Base-by-base conservation (phyloP, 2,888 invertebrate species). In the Epicampocera succincta region DNA sequence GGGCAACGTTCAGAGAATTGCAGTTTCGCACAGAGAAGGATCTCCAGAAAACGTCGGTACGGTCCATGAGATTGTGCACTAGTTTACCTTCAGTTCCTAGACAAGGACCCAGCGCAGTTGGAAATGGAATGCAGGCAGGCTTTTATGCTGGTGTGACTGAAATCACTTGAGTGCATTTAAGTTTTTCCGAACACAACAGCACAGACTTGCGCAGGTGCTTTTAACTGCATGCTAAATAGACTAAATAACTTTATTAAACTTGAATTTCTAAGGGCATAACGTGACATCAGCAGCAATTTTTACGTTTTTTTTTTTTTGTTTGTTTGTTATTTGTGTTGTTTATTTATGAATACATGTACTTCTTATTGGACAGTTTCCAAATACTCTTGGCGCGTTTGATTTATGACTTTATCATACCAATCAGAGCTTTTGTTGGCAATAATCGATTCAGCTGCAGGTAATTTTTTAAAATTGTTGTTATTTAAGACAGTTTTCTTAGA, bases 311-410 rank as follows among this genome's bases (percentile, higher is more conserved):
- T n/a, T 2, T 19, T 44, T 25, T 25, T 25, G 5, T 25, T 3
- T 3, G 25, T 25, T 25, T 25, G 25, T 25, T 17, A n/a, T 44
- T 21, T 17, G 19, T 52, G 19, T 25, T 2, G 6, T 48, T 21
- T 17, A 50, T 50, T 50, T 19, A 29, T 44, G 46, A 40, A 38
- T 44, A 40, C 46, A 44, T 2, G 40, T 33, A 60, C 12, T 11
- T 63, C 33, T 73, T 46, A 77, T 40, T 42, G 13, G n/a, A 65
- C 77, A 84, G 85, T 85, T 74, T 85, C 72, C 61, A 89, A 86
- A 84, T 88, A 88, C 69, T 88, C 85, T 71, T 86, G 87, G 79
- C 88, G 88, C 83, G 87, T 86, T 54, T 87, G 86, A 48, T 86
- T 83, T 75, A 88, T 87, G 75, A 88, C 84, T 84, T 83, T 81